Conservation (phyloP, 2,113 vertebrate genomes). For the Gracilinanus agilis region DNA sequence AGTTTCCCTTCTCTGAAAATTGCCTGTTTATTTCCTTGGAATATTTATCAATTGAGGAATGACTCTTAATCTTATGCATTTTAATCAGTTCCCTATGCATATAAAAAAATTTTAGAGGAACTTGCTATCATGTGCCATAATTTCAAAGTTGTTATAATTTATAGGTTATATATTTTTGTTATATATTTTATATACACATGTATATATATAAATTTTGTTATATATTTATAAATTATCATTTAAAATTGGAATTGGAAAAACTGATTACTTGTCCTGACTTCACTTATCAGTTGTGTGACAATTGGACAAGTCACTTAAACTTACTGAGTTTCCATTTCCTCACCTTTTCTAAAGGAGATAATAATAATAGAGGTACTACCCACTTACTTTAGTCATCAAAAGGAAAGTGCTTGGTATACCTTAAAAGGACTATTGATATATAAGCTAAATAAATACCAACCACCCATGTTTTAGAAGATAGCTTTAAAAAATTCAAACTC, state of each 20-base stretch:
- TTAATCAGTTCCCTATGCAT: background rate
- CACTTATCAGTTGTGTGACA: background rate
- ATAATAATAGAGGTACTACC: background rate
- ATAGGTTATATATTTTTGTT: background rate
- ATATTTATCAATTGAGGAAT: background rate
- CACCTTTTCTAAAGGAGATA: background rate
- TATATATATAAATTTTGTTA: background rate
- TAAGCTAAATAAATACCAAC: background rate
- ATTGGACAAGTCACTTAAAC: background rate
- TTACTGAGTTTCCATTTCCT: background rate
- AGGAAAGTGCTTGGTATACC: background rate
- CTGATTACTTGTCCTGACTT: background rate
- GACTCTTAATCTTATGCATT: background rate
- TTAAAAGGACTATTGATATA: background rate
- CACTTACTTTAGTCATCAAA: background rate
- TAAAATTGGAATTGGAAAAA: background rate
- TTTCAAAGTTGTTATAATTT: background rate
- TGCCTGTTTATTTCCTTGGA: background rate
- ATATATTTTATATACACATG: too few relatives aligned
- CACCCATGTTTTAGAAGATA: background rate
- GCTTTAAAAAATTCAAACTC: background rate
- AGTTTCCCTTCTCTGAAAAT: background rate
- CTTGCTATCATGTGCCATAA: background rate
- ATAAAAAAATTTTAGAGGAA: background rate
- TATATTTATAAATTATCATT: background rate